Evolutionary conservation across 2,888 invertebrate species (phyloP), one percentile per base, ranked within the genome.

Genomic region (Furcula furcula): DNA sequence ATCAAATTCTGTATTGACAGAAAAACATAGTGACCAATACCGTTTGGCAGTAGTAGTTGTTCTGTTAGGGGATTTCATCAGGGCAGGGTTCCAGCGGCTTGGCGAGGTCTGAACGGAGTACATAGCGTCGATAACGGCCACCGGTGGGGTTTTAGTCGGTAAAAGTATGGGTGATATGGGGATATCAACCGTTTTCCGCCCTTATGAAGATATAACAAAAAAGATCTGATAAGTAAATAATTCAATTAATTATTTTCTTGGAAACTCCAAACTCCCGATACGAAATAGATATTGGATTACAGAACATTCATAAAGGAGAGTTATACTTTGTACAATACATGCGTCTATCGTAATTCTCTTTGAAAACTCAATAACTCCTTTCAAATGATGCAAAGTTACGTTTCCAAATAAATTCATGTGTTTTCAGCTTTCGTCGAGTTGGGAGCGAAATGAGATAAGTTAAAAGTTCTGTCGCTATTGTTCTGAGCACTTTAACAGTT

Each of bases 221-320:
- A n/a, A n/a, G n/a, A n/a, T n/a, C n/a, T n/a, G n/a, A n/a, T n/a
- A n/a, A n/a, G n/a, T n/a, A n/a, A n/a, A n/a, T n/a, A n/a, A n/a
- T n/a, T n/a, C n/a, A 18, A 23, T 12, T 2, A 23, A 11, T 31
- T 16, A 16, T 23, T 16, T 23, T 15, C 16, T 21, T 28, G 14
- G 25, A 22, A 26, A 28, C 31, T 29, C 22, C 38, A 31, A 30
- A 38, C 29, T 30, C 22, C 28, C 27, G 14, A 21, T 29, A 28
- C 27, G 19, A 11, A 29, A 27, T n/a, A 28, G 30, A 33, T 34
- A 38, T 38, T 38, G 38, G 33, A 31, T 34, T 38, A 38, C 30
- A 14, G n/a, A n/a, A n/a, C n/a, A 13, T 2, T 19, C n/a, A 6
- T 9, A 18, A 15, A 21, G 15, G 15, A 27, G 27, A 9, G 27